A percentile compares a stretch with the other conserved stretches of the same genome.
phyloP scores from a whole-genome alignment of 2,888 invertebrate species.

The Macroteleia sp. region DNA sequence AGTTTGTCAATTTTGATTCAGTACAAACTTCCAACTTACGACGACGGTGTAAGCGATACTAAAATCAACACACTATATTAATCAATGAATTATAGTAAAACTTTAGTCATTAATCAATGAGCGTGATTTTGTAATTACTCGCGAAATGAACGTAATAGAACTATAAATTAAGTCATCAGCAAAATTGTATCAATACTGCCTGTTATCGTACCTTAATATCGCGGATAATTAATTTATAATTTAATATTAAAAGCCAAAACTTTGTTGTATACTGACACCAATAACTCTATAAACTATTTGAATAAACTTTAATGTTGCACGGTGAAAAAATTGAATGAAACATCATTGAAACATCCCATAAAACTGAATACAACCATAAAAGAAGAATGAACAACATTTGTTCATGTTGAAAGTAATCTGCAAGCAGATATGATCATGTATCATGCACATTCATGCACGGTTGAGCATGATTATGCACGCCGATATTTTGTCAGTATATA shows the following conservation, averaged over 20 bases:
- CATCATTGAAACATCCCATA: too few relatives aligned
- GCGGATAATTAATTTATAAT: slow-evolving; percentile 2
- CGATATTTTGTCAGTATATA: slow-evolving; percentile 3
- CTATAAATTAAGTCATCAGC: slow-evolving; percentile 15
- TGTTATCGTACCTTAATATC: neutral
- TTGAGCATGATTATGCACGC: slow-evolving; percentile 8
- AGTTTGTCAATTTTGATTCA: slow-evolving; percentile 5
- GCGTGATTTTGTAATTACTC: slow-evolving; percentile 21
- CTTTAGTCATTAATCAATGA: slow-evolving; percentile 36
- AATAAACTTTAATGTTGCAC: too few relatives aligned
- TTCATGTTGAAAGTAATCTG: neutral
- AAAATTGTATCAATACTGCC: neutral
- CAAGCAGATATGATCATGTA: slow-evolving; percentile 7
- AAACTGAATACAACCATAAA: too few relatives aligned
- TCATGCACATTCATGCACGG: slow-evolving; percentile 14
- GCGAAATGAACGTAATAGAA: neutral
- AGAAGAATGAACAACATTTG: neutral
- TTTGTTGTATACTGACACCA: too few relatives aligned
- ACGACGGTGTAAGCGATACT: neutral
- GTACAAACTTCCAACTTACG: neutral
- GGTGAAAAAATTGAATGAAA: too few relatives aligned
- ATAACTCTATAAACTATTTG: too few relatives aligned
- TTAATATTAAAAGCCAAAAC: too few relatives aligned
- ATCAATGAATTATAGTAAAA: slow-evolving; percentile 22
- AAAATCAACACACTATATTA: slow-evolving; percentile 28